A percentile compares a stretch with the other conserved stretches of the same genome.
Conservation (phyloP, 2,113 vertebrate genomes). For the Anas platyrhynchos region DNA sequence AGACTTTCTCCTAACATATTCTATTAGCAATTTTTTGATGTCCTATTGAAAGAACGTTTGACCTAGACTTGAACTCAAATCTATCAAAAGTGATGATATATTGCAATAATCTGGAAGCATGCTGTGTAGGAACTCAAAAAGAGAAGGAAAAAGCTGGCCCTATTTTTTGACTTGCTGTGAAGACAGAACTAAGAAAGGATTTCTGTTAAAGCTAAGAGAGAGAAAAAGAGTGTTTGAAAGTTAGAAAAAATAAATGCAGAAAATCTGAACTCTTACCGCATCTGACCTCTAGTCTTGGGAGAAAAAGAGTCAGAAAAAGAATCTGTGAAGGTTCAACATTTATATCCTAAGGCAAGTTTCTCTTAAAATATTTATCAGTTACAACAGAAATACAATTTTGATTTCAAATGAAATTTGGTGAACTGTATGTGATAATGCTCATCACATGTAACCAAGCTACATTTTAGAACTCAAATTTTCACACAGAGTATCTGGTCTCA, state of each 20-base stretch:
- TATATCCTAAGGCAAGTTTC: not conserved
- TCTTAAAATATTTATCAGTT: not conserved
- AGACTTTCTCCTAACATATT: not conserved
- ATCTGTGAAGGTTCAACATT: not conserved
- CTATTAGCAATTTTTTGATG: constrained; percentile 1
- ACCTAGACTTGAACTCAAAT: constrained; percentile 24
- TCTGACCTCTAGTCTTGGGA: not conserved
- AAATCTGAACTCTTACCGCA: not conserved
- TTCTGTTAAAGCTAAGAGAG: not conserved
- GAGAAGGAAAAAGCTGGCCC: not conserved
- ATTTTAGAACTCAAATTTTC: not conserved
- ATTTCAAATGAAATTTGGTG: not conserved
- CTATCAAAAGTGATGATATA: not conserved
- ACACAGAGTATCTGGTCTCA: not conserved
- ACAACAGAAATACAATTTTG: not conserved
- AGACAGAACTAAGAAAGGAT: not conserved
- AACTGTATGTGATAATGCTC: not conserved
- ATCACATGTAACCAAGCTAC: not conserved
- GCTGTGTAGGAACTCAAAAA: not conserved
- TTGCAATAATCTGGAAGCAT: constrained; percentile 29
- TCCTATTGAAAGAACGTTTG: constrained; percentile 33
- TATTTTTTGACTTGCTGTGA: not conserved
- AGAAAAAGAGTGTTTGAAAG: not conserved
- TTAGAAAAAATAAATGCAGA: not conserved
- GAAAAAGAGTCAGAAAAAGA: not conserved